Base-by-base conservation (phyloP, 2,888 invertebrate species). In the Ditylenchus weischeri region DNA sequence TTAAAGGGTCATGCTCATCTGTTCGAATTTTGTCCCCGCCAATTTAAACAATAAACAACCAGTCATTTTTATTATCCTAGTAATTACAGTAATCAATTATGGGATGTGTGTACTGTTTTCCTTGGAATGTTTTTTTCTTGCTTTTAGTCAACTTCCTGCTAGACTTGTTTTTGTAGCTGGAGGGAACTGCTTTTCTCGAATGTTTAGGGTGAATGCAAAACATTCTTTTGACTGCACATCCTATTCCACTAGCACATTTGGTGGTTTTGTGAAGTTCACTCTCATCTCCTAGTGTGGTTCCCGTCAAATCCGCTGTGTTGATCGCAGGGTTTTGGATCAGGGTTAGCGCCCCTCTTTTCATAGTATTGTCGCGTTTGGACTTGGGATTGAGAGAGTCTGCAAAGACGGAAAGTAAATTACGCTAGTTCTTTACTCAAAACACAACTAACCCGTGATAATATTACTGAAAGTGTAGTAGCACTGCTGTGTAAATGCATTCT, bases 381-480 rank as follows among this genome's bases (percentile, higher is more conserved):
- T 54, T 54, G 29, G 23, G n/a, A 29, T 54, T 54, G 11, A 11
- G 54, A 18, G 54, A 54, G 8, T 54, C 54, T 54, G n/a, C 2
- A 54, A 7, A 23, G 11, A 29, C 21, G 10, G n/a, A 5, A 54
- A 54, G 54, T 10, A 3, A 43, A 43, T 43, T 43, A 29, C 5
- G 29, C 15, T 43, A 43, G 43, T 43, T 43, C 8, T 43, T 13
- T 43, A 8, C 11, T 54, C 29, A 23, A 29, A 54, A 10, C 7
- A 54, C 13, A 21, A 59, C 35, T 21, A 29, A 59, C 59, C 38
- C 8, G 59, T 29, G n/a, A 59, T 19, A 36, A 36, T 35, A 10
- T 59, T 43, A 57, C 67, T 67, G 35, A 67, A 47, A 19, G 67
- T 67, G 67, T 68, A 68, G 10, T 70, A 68, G 19, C 71, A 69